Evolutionary conservation across 2,113 vertebrate species (phyloP).

Genomic region (Chaetops frenatus): DNA sequence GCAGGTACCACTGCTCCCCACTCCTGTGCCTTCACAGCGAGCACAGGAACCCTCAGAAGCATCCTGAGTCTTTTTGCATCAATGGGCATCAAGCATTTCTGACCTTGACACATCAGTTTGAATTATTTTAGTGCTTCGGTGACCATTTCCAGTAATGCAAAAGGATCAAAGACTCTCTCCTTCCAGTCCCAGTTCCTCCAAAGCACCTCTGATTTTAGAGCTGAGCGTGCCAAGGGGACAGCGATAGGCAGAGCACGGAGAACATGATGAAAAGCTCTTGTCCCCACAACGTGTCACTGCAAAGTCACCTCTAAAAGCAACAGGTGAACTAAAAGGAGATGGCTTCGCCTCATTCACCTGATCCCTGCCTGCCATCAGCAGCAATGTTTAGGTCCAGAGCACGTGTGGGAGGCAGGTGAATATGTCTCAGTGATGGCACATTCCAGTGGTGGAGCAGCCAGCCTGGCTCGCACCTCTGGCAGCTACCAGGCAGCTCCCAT

Average conservation of each 20-base stretch:
- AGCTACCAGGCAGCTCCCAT: not conserved
- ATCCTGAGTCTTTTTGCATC: not conserved
- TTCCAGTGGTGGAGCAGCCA: not conserved
- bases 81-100: not conserved
- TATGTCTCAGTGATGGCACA: not conserved
- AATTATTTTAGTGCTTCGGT: not conserved
- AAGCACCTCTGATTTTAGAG: not conserved
- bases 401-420: not conserved
- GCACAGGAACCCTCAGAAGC: not conserved
- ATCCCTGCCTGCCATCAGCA: not conserved
- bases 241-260: not conserved
- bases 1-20: not conserved
- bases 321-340: not conserved
- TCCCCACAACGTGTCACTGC: not conserved
- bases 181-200: not conserved
- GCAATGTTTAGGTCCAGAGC: not conserved
- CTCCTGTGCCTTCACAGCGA: not conserved
- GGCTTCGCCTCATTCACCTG: not conserved
- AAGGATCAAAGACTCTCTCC: not conserved
- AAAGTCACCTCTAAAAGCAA: not conserved
- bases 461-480: rapidly evolving
- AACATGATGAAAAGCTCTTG: not conserved
- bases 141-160: not conserved
- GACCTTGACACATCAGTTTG: not conserved
- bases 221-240: not conserved